A percentile compares a stretch with the other conserved stretches of the same genome.
Evolutionary conservation across 2,113 vertebrate species (phyloP).

Genomic region (Trogon surrucura): DNA sequence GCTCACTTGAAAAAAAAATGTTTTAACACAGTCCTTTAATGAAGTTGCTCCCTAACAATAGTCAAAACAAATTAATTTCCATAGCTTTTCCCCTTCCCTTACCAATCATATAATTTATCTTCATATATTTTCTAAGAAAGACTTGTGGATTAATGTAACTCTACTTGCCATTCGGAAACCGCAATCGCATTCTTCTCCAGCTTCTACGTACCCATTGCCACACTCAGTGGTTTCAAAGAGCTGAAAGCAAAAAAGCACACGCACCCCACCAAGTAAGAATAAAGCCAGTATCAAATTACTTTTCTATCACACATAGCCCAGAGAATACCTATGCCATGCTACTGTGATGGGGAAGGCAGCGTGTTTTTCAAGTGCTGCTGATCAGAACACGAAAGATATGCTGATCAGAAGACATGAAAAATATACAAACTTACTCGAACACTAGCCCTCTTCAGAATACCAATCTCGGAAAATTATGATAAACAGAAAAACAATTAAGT

Average conservation of each 20-base stretch:
- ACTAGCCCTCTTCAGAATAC: background rate
- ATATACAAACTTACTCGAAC: background rate
- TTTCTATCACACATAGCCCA: background rate
- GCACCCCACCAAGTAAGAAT: background rate
- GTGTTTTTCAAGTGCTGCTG: background rate
- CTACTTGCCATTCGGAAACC: conserved; percentile 87
- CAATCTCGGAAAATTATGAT: background rate
- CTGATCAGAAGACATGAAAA: background rate
- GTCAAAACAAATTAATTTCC: background rate
- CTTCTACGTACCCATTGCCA: conserved; percentile 96
- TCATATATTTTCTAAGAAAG: background rate
- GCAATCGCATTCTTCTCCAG: conserved; percentile 96
- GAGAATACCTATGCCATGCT: background rate
- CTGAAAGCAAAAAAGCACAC: conserved; percentile 72
- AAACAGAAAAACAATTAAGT: background rate
- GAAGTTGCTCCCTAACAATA: background rate
- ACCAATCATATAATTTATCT: background rate
- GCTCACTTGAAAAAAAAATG: background rate
- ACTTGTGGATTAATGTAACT: background rate
- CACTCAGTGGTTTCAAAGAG: conserved; percentile 91
- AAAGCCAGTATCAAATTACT: background rate
- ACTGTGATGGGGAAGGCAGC: accelerated
- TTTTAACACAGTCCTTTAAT: background rate
- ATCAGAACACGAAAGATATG: background rate
- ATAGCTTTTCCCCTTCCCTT: background rate